Percentiles rank a stretch among this genome's conserved stretches.
Conservation (phyloP, 2,797 vertebrate species). For the Poliocrania exsul region DNA sequence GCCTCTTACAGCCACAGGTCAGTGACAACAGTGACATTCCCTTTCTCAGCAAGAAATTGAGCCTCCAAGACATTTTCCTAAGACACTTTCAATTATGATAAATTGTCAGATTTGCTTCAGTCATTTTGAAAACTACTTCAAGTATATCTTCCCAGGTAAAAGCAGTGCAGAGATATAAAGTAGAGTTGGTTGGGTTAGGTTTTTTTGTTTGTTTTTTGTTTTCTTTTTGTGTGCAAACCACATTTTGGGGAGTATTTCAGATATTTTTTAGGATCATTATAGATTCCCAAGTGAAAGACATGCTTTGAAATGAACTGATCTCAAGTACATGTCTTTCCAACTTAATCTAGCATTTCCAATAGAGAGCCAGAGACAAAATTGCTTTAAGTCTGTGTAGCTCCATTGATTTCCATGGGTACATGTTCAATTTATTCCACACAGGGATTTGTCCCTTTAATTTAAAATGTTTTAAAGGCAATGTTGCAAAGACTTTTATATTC, state of each 20-base stretch:
- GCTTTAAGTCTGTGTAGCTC: slow-evolving; percentile 37
- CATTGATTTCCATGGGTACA: slow-evolving; percentile 25
- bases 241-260: background rate
- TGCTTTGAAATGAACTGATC: background rate
- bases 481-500: background rate
- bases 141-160: slow-evolving; percentile 7
- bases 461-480: background rate
- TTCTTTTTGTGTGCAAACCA: background rate
- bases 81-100: slow-evolving; percentile 63
- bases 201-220: background rate
- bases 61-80: slow-evolving; percentile 58
- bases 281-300: background rate
- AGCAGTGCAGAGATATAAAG: background rate
- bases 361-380: slow-evolving; percentile 14
- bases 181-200: background rate
- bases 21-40: slow-evolving; percentile 64
- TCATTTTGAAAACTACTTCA: slow-evolving; percentile 41
- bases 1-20: slow-evolving; percentile 25
- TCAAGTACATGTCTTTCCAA: slow-evolving; percentile 3
- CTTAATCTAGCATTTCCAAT: slow-evolving; percentile 40
- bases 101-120: slow-evolving; percentile 59
- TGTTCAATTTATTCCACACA: slow-evolving; percentile 9
- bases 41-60: slow-evolving; percentile 62
- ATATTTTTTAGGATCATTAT: background rate
- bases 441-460: slow-evolving; percentile 16